Evolutionary conservation across 1,140 invertebrate genomes (phyloP).

Genomic region (Hylaeus anthracinus): DNA sequence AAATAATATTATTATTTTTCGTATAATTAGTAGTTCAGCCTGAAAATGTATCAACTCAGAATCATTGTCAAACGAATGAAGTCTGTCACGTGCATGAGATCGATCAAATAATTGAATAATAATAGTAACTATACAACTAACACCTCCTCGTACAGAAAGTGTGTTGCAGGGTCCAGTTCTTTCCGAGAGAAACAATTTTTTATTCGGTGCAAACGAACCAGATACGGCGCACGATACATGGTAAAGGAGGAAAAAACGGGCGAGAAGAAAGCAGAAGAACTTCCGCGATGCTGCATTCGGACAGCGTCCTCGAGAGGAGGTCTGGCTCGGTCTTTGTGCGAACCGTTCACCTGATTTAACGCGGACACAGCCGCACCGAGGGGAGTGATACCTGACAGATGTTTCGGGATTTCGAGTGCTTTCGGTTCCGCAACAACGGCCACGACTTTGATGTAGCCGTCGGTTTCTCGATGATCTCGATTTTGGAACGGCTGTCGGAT

Average conservation of each 20-base stretch:
- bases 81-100: no score
- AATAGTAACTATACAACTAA: no score
- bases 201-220: neutral
- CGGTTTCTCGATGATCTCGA: slow-evolving; percentile 18
- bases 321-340: slow-evolving; percentile 46
- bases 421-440: slow-evolving; percentile 66
- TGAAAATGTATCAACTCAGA: no score
- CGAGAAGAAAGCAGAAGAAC: slow-evolving; percentile 23
- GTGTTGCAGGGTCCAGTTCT: no score
- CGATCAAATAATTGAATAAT: no score
- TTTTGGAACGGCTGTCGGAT: slow-evolving; percentile 59
- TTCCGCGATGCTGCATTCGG: slow-evolving; percentile 53
- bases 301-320: slow-evolving; percentile 39
- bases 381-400: slow-evolving; percentile 80
- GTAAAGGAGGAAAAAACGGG: neutral
- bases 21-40: no score
- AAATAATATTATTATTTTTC: no score
- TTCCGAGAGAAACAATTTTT: slow-evolving; percentile 15
- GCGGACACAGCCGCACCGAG: slow-evolving; percentile 67
- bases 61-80: no score
- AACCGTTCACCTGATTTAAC: slow-evolving; percentile 78
- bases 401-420: slow-evolving; percentile 73
- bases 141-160: no score
- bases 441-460: slow-evolving; percentile 72
- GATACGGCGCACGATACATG: neutral